Evolutionary conservation across 2,113 vertebrate species (phyloP).

Genomic region (Onychostruthus taczanowskii): DNA sequence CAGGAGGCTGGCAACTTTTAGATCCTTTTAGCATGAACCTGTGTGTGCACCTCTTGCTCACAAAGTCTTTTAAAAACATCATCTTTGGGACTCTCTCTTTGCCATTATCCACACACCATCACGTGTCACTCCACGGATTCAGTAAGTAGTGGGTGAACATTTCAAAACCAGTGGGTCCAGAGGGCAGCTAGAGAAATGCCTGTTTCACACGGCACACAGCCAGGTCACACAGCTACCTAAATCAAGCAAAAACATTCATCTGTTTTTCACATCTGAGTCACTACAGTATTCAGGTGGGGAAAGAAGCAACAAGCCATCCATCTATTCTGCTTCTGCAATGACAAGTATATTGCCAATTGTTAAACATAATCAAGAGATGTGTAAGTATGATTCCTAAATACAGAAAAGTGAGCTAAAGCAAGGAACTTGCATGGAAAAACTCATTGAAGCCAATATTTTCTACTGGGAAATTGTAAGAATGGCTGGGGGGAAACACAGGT

Average conservation of each 20-base stretch:
- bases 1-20: background rate
- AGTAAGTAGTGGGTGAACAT: background rate
- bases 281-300: background rate
- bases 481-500: accelerated
- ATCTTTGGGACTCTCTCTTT: background rate
- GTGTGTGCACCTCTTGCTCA: background rate
- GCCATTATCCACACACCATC: accelerated
- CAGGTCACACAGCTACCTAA: background rate
- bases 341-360: background rate
- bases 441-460: background rate
- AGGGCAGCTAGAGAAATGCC: background rate
- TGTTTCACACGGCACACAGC: background rate
- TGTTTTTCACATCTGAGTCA: accelerated
- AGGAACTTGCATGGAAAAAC: background rate
- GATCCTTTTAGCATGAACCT: background rate
- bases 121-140: background rate
- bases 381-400: background rate
- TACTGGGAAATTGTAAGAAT: background rate
- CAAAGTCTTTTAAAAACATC: background rate
- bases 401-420: background rate
- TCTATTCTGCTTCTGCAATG: background rate
- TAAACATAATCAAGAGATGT: background rate
- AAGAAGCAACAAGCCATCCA: background rate
- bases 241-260: background rate
- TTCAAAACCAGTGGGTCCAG: background rate